These are phyloP conservation scores for Zaprionus kolodkinae DNA, from an alignment of 1,140 invertebrate genomes.

Conservation along the genomic window DNA sequence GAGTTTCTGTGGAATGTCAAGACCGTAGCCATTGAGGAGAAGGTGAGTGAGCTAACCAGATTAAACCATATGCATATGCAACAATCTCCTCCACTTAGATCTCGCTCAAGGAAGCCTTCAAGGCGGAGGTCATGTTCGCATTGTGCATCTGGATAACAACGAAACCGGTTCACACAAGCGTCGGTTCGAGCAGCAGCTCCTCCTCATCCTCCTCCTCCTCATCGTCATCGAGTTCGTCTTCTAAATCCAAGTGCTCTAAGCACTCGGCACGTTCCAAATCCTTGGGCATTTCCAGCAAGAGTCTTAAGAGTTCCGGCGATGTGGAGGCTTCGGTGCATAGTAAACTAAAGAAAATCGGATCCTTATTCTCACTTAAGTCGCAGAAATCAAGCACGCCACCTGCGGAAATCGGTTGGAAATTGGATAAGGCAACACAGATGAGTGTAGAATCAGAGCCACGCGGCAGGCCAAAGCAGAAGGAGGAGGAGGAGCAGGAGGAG, in stretches of 20 bases:
- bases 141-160: conserved; percentile 85
- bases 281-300: conserved; percentile 66
- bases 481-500: not conserved
- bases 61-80: not conserved
- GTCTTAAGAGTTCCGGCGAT: conserved; percentile 55
- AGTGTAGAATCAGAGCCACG: conserved; percentile 26
- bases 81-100: conserved; percentile 76
- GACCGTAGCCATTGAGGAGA: conserved; percentile 86
- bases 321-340: conserved; percentile 67
- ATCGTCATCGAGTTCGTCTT: conserved; percentile 45
- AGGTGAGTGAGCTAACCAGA: conserved; percentile 39
- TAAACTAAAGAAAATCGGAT: conserved; percentile 73
- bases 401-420: conserved; percentile 54
- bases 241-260: conserved; percentile 55
- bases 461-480: not conserved
- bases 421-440: conserved; percentile 67
- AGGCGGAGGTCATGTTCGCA: conserved; percentile 86
- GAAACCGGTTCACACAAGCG: conserved; percentile 73
- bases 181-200: conserved; percentile 40
- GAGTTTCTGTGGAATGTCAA: conserved; percentile 89
- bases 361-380: conserved; percentile 77
- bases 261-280: conserved; percentile 66
- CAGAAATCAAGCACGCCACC: conserved; percentile 51
- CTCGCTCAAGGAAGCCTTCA: conserved; percentile 86
- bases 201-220: conserved; percentile 53